phyloP scores from a whole-genome alignment of 2,797 vertebrate genomes.

The Acomys russatus region DNA sequence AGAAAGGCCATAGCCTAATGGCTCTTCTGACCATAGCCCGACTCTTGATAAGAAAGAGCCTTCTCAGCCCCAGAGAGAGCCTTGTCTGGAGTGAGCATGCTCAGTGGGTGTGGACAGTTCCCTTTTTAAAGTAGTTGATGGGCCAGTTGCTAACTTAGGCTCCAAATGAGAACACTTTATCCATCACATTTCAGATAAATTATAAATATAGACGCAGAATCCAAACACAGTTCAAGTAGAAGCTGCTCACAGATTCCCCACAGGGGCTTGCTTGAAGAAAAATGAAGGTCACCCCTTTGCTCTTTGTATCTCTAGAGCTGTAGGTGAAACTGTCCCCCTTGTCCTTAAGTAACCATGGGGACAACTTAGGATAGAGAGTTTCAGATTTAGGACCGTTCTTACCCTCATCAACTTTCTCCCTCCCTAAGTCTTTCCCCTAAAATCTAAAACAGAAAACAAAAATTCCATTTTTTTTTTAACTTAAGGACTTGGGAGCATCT shows the following conservation, averaged over 20 bases:
- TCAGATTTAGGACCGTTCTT: slow-evolving; percentile 60
- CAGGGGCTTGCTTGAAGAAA: slow-evolving; percentile 65
- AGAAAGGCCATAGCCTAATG: slow-evolving; percentile 47
- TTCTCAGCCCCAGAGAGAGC: slow-evolving; percentile 31
- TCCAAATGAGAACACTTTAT: slow-evolving; percentile 67
- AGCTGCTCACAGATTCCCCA: slow-evolving; percentile 71
- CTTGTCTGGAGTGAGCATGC: slow-evolving; percentile 30
- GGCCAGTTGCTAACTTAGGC: slow-evolving; percentile 64
- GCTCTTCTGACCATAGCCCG: slow-evolving; percentile 34
- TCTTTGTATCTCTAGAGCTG: slow-evolving; percentile 61
- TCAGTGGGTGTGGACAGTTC: background rate
- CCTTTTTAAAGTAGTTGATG: slow-evolving; percentile 16
- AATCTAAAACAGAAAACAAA: slow-evolving; percentile 38
- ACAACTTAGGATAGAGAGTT: slow-evolving; percentile 66
- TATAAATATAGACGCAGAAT: slow-evolving; percentile 77
- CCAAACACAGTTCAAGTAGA: slow-evolving; percentile 75
- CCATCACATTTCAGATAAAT: slow-evolving; percentile 80
- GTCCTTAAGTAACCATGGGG: slow-evolving; percentile 55
- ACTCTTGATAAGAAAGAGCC: slow-evolving; percentile 34
- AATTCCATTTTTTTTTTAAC: slow-evolving; percentile 36
- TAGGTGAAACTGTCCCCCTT: slow-evolving; percentile 48
- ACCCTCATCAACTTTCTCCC: slow-evolving; percentile 10
- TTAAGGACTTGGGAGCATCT: slow-evolving; percentile 29
- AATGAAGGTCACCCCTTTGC: slow-evolving; percentile 71
- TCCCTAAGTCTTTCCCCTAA: slow-evolving; percentile 22